Percentiles rank a stretch among this genome's conserved stretches.
phyloP scores from a whole-genome alignment of 2,888 invertebrate genomes.

The Polyommatus icarus region DNA sequence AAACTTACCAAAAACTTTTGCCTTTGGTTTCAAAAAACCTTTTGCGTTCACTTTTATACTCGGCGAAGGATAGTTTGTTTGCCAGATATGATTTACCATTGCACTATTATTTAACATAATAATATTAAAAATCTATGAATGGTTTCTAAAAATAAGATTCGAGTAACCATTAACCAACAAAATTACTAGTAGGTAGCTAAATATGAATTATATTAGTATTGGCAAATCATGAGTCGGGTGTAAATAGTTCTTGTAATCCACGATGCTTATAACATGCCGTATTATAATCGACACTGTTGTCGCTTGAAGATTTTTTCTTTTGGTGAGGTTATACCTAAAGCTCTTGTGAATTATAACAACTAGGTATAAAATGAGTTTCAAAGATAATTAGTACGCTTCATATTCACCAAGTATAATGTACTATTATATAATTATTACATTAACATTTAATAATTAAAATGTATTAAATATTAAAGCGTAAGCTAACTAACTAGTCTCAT shows the following conservation, averaged over 20 bases:
- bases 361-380: constrained; percentile 47
- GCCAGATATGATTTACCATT: constrained; percentile 4
- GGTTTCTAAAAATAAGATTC: neutral
- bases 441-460: constrained; percentile 43
- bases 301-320: neutral
- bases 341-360: constrained; percentile 6
- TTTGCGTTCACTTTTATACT: neutral
- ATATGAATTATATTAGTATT: neutral
- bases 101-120: neutral
- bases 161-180: neutral
- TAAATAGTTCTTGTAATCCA: neutral
- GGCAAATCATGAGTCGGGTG: neutral
- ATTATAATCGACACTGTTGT: neutral
- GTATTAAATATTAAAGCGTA: constrained; percentile 61
- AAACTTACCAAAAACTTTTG: neutral
- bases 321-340: neutral
- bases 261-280: neutral
- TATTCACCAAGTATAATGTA: constrained; percentile 76
- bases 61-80: neutral
- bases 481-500: constrained; percentile 80
- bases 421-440: constrained; percentile 53
- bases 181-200: neutral
- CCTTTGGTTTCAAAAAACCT: neutral
- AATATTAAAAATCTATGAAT: neutral
- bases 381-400: constrained; percentile 68